Conservation (phyloP, 2,888 invertebrate species). For the Gymnosoma rotundatum region DNA sequence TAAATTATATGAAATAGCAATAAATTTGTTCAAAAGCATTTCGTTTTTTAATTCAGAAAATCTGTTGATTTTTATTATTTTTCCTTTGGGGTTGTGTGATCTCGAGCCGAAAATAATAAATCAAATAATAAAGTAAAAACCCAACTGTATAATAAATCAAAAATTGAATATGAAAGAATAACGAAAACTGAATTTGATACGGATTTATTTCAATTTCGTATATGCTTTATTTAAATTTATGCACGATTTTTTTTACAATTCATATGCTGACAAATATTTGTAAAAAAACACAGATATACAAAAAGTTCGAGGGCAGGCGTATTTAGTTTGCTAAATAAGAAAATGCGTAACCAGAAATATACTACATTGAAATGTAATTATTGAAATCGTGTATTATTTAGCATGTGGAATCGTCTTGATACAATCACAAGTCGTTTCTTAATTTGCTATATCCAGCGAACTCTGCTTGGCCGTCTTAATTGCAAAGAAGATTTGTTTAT, state of each 20-base stretch:
- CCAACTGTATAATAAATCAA: conserved; percentile 52
- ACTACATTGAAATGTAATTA: too few relatives aligned
- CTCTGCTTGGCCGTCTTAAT: too few relatives aligned
- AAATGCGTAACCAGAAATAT: too few relatives aligned
- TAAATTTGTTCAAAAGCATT: too few relatives aligned
- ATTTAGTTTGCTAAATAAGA: too few relatives aligned
- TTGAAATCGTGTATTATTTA: too few relatives aligned
- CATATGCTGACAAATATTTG: neutral
- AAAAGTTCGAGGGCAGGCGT: neutral
- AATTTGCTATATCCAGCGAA: too few relatives aligned
- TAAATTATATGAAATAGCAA: too few relatives aligned
- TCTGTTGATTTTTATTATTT: neutral
- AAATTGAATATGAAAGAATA: conserved; percentile 41
- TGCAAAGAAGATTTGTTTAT: too few relatives aligned
- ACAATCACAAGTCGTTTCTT: too few relatives aligned
- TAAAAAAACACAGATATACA: neutral
- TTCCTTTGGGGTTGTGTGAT: neutral
- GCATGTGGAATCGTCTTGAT: too few relatives aligned
- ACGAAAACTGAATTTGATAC: neutral
- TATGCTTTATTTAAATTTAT: conserved; percentile 19
- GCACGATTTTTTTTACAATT: neutral
- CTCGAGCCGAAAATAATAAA: conserved; percentile 48
- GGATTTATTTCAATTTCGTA: neutral
- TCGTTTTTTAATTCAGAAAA: too few relatives aligned
- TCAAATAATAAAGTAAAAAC: conserved; percentile 27